Base-by-base conservation (phyloP, 2,113 vertebrate species). In the Melanerpes aurifrons region DNA sequence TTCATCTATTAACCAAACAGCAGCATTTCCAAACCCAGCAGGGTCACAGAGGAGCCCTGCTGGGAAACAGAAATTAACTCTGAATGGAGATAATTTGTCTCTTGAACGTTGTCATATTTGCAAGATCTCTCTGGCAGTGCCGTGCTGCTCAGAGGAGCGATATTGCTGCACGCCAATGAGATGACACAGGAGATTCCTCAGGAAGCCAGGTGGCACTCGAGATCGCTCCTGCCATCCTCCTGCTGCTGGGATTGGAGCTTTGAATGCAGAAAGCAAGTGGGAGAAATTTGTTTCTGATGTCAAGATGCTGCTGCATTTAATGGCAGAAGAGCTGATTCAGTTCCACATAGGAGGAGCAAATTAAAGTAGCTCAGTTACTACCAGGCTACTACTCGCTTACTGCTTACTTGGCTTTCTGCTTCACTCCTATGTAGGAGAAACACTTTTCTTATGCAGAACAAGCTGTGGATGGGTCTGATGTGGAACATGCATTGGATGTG, bases 31-130 rank as follows among this genome's bases (percentile, higher is more conserved):
- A 95, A 92, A 82, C 87, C 93, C 97, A 96, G 97, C 68, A 12
- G 97, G 97, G 91, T 85, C 82, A 68, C 75, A 12, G 67, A 2
- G 25, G 81, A 94, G 94, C 93, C 97, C 97, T 77, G 95, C 95
- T 93, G 97, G 95, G 96, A 92, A 95, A 73, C 86, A 92, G 97
- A 96, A 97, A 97, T 98, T 95, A 97, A 96, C 96, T 97, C 86
- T 20, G 68, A 77, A 56, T 48, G 68, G 70, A 94, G 96, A 97
- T 96, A 91, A 93, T 98, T 96, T 37, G 62, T 97, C 97, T 97
- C 96, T 48, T 70, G 94, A 92, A 86, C 90, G 92, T 25, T 95
- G 97, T 95, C 96, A 89, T 91, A 66, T 95, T 95, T 92, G 82
- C 80, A 83, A 96, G 91, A 68, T 70, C 94, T 96, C 89, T 75